Base-by-base conservation (phyloP, 2,888 invertebrate genomes). In the Eugnorisma glareosa region DNA sequence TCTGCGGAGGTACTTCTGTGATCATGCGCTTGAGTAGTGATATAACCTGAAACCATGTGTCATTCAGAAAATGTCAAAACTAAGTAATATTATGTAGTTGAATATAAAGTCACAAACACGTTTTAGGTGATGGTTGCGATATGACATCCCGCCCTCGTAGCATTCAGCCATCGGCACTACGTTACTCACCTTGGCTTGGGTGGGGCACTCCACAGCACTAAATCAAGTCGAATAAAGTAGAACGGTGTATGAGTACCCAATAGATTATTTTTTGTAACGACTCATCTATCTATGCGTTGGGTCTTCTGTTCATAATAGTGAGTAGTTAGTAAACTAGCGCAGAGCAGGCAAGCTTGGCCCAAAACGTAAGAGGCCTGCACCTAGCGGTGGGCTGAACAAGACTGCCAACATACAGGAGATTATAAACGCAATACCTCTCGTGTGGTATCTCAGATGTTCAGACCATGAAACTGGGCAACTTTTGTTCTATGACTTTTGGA, bases 1-100 rank as follows among this genome's bases (percentile, higher is more conserved):
- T 97, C 86, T 98, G 98, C 0, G 99, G 99, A 1, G 98, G 97
- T 66, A 99, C 98, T 94, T 99, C 99, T 0, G 98, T 98, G 54
- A 99, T 96, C 92, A 99, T 99, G 89, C 99, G 97, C 67, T 99
- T 97, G 40, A 99, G 93, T 35, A 99, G 95, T 0, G 99, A 98
- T 75, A 99, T 99, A 1, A 99, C 98, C 98, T 98, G 91, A 35
- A 93, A 89, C 82, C 54, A 57, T 1, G n/a, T 63, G 31, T 54
- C 10, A 57, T n/a, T 43, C 24, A 63, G 63, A 67, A 40, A 31
- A 43, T 4, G 4, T 31, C 10, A 13, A 31, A 21, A 31, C 59
- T 21, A 35, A 21, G 10, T 31, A 59, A 21, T 59, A 59, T 2
- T 4, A 54, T 11, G 13, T 54, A n/a, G n/a, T n/a, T n/a, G 21